phyloP scores from a whole-genome alignment of 2,113 vertebrate genomes.

The Ammodytes dubius region DNA sequence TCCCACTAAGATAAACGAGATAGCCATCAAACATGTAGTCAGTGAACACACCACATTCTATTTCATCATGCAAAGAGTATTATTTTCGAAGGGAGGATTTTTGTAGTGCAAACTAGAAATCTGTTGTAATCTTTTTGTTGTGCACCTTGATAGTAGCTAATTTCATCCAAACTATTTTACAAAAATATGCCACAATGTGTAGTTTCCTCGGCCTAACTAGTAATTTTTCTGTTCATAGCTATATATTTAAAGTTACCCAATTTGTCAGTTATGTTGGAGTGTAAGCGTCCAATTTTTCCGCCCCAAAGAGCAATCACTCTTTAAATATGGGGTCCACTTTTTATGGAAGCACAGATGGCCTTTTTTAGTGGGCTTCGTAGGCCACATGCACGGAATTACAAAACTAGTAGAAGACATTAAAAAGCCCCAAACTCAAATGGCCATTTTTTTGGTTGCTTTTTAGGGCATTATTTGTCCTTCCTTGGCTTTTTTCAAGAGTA shows the following conservation, averaged over 20 bases:
- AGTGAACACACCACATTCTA: conserved; percentile 7
- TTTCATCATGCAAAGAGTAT: neutral
- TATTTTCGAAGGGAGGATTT: neutral
- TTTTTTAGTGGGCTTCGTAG: conserved; percentile 71
- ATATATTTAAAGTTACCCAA: conserved; percentile 29
- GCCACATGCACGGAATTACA: conserved; percentile 56
- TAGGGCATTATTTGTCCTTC: conserved; percentile 29
- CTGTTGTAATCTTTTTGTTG: neutral
- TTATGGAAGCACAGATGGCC: conserved; percentile 78
- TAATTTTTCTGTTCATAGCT: conserved; percentile 38
- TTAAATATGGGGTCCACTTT: conserved; percentile 57
- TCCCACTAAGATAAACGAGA: conserved; percentile 52
- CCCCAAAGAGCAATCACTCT: conserved; percentile 59
- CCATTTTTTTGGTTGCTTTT: conserved; percentile 34
- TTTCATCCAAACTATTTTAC: conserved; percentile 2
- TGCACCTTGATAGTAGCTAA: neutral
- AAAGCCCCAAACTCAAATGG: conserved; percentile 51
- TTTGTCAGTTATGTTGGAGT: conserved; percentile 51
- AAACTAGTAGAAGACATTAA: conserved; percentile 58
- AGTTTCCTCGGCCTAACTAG: conserved; percentile 8
- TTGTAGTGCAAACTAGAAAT: neutral
- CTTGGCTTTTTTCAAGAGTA: conserved; percentile 37
- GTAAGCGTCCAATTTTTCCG: conserved; percentile 45
- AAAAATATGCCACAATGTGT: conserved; percentile 6
- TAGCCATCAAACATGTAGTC: conserved; percentile 16